phyloP scores from a whole-genome alignment of 2,888 invertebrate species.

The Hymenopus coronatus region DNA sequence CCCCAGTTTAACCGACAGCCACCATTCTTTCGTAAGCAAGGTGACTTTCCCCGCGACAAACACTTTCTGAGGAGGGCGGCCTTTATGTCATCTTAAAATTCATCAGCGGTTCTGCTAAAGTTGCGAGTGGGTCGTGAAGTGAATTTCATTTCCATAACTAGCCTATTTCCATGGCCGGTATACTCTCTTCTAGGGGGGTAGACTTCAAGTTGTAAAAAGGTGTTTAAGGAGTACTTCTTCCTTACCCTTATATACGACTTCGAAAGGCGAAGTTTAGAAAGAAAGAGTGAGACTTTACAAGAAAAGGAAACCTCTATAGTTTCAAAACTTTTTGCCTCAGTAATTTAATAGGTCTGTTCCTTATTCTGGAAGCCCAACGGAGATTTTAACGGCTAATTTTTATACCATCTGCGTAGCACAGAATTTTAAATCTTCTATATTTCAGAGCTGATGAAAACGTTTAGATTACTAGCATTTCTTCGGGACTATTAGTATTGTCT shows the following conservation, averaged over 20 bases:
- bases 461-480: too few species aligned
- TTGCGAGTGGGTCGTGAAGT: not conserved
- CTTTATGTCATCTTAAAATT: conserved; percentile 6
- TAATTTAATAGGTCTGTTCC: not conserved
- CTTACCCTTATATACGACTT: not conserved
- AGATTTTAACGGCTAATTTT: not conserved
- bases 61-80: not conserved
- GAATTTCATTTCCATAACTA: conserved; percentile 8
- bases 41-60: not conserved
- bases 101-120: not conserved
- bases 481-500: too few species aligned
- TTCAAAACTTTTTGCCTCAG: not conserved
- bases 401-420: not conserved
- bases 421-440: not conserved
- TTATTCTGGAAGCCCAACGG: not conserved
- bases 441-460: not conserved
- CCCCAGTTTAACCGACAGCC: not conserved
- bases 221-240: not conserved
- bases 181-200: not conserved
- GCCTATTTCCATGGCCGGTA: not conserved
- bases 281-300: not conserved
- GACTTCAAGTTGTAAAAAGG: not conserved
- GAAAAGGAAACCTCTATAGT: not conserved
- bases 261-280: not conserved
- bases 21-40: not conserved